Percentiles rank a stretch among this genome's conserved stretches.
These are phyloP conservation scores for Drosophila tani DNA, from an alignment of 1,140 invertebrate species.

Conservation along the genomic window DNA sequence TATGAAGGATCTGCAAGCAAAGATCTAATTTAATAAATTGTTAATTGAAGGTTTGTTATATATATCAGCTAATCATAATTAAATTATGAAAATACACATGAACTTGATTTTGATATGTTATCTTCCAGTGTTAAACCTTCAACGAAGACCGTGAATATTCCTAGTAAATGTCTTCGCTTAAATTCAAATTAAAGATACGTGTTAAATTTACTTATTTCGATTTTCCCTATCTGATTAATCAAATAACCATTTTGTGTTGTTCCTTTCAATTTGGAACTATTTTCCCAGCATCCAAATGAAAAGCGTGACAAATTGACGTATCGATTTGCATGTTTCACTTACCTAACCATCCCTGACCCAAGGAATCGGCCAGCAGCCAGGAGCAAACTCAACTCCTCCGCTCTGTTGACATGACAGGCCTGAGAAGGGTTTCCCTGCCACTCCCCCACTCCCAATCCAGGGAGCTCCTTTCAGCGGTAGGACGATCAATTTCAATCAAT, in stretches of 20 bases:
- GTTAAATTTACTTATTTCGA: slow-evolving; percentile 5
- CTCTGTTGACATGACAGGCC: slow-evolving; percentile 33
- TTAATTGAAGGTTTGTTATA: too few relatives aligned
- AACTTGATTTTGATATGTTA: too few relatives aligned
- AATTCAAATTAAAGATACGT: background rate
- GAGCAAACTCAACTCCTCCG: slow-evolving; percentile 10
- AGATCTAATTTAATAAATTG: too few relatives aligned
- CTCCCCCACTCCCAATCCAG: background rate
- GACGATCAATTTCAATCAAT: slow-evolving; percentile 82
- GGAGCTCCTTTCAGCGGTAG: slow-evolving; percentile 33
- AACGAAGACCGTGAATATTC: too few relatives aligned
- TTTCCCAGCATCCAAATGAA: slow-evolving; percentile 35
- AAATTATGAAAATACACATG: too few relatives aligned
- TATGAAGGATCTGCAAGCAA: too few relatives aligned
- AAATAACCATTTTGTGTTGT: slow-evolving; percentile 27
- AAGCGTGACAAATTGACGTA: slow-evolving; percentile 71
- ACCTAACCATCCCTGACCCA: slow-evolving; percentile 48
- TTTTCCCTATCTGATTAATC: background rate
- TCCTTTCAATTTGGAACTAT: slow-evolving; percentile 43
- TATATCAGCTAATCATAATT: too few relatives aligned
- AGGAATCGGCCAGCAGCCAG: slow-evolving; percentile 7
- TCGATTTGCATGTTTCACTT: slow-evolving; percentile 62
- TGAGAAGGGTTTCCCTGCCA: slow-evolving; percentile 50
- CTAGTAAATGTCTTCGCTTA: background rate
- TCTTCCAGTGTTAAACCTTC: too few relatives aligned